These are phyloP conservation scores for Protosalanx chinensis DNA, from an alignment of 2,797 vertebrate genomes.

Conservation along the genomic window DNA sequence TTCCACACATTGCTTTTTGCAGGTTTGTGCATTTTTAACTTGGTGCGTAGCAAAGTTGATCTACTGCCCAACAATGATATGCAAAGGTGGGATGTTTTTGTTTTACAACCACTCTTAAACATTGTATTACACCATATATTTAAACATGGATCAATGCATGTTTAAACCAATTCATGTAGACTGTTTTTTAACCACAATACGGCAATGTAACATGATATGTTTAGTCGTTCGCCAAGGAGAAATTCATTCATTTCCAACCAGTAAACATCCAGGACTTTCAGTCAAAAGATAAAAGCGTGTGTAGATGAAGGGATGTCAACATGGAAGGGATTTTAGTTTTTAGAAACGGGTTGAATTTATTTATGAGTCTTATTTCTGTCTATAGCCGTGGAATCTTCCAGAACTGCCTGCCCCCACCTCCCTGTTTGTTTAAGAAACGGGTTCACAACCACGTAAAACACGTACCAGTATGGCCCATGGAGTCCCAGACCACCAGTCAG, in stretches of 20 bases:
- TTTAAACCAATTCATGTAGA: not conserved
- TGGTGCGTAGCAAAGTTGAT: not conserved
- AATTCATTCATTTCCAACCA: no score
- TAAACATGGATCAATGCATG: not conserved
- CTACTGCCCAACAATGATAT: not conserved
- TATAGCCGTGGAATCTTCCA: conserved; percentile 19
- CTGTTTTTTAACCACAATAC: no score
- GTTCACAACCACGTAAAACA: conserved; percentile 28
- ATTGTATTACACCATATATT: no score
- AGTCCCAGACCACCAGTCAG: conserved; percentile 74
- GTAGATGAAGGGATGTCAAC: not conserved
- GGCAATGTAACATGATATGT: not conserved
- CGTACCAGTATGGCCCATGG: conserved; percentile 81
- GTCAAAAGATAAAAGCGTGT: not conserved
- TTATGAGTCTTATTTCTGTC: not conserved
- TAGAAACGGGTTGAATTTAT: not conserved
- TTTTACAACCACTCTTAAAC: no score
- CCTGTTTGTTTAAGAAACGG: conserved; percentile 2
- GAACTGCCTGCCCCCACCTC: not conserved
- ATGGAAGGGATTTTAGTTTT: not conserved
- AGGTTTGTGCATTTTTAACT: not conserved
- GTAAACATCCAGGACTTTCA: no score
- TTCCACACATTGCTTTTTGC: not conserved
- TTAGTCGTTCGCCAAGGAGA: not conserved
- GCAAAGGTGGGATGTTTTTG: not conserved